These are phyloP conservation scores for Nymphalis polychloros DNA, from an alignment of 2,888 invertebrate genomes.

Conservation along the genomic window DNA sequence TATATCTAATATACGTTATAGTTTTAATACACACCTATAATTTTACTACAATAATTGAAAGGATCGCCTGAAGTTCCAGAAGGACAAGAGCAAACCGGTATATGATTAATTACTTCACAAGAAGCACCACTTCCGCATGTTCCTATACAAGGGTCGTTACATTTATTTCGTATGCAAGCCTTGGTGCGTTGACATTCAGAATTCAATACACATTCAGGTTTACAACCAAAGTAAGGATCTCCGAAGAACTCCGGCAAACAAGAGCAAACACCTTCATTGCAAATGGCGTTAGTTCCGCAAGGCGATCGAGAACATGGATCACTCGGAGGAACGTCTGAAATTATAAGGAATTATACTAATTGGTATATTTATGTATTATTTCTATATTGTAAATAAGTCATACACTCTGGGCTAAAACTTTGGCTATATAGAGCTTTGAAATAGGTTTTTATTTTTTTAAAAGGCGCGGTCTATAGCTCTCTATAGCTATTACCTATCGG, in stretches of 20 bases:
- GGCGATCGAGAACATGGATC: constrained; percentile 87
- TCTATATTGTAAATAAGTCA: background rate
- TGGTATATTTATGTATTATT: background rate
- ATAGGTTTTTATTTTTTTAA: too few species aligned
- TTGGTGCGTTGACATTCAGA: constrained; percentile 85
- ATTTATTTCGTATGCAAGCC: constrained; percentile 88
- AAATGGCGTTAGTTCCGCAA: constrained; percentile 85
- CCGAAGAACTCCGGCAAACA: constrained; percentile 88
- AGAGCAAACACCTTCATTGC: constrained; percentile 84
- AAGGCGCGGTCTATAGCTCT: too few species aligned
- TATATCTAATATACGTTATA: background rate
- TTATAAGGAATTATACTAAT: background rate
- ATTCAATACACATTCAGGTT: constrained; percentile 90
- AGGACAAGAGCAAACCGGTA: constrained; percentile 86
- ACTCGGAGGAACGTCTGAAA: constrained; percentile 62
- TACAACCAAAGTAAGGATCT: constrained; percentile 87
- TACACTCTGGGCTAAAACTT: too few species aligned
- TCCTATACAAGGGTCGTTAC: constrained; percentile 87
- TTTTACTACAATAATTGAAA: constrained; percentile 80
- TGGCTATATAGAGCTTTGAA: too few species aligned
- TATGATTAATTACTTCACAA: constrained; percentile 84
- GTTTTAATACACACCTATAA: constrained; percentile 46
- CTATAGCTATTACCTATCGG: too few species aligned
- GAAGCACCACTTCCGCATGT: constrained; percentile 84
- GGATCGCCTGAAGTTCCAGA: constrained; percentile 84